phyloP scores from a whole-genome alignment of 2,797 vertebrate species.

The Pelodytes ibericus region DNA sequence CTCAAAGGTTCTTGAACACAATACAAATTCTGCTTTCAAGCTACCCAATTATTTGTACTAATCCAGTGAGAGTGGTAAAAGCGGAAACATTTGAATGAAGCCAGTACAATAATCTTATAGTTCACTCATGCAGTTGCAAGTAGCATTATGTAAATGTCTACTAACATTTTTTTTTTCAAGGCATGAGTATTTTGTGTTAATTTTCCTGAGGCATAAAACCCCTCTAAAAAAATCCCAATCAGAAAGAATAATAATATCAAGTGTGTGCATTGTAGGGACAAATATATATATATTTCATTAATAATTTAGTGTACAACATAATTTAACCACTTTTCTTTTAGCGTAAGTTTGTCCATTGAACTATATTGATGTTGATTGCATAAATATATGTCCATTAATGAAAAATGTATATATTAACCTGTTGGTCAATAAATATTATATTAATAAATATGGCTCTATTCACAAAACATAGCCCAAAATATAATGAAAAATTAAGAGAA shows the following conservation, averaged over 20 bases:
- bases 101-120: slow-evolving; percentile 64
- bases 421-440: no score
- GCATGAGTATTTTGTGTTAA: slow-evolving; percentile 60
- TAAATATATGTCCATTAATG: no score
- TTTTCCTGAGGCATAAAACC: slow-evolving; percentile 60
- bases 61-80: slow-evolving; percentile 65
- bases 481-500: no score
- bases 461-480: no score
- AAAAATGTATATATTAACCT: no score
- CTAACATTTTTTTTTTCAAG: slow-evolving; percentile 61
- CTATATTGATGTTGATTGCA: no score
- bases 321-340: no score
- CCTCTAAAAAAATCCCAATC: slow-evolving; percentile 45
- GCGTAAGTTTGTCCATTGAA: no score
- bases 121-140: slow-evolving; percentile 59
- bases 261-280: slow-evolving; percentile 31
- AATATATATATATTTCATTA: no score
- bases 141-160: slow-evolving; percentile 66
- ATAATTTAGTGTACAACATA: no score
- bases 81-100: slow-evolving; percentile 61
- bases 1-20: slow-evolving; percentile 66
- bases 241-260: slow-evolving; percentile 55
- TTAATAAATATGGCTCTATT: no score
- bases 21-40: slow-evolving; percentile 67
- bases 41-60: slow-evolving; percentile 66